Evolutionary conservation across 2,888 invertebrate species (phyloP), one percentile per base, ranked within the genome.

Genomic region (Trichogramma dendrolimi): DNA sequence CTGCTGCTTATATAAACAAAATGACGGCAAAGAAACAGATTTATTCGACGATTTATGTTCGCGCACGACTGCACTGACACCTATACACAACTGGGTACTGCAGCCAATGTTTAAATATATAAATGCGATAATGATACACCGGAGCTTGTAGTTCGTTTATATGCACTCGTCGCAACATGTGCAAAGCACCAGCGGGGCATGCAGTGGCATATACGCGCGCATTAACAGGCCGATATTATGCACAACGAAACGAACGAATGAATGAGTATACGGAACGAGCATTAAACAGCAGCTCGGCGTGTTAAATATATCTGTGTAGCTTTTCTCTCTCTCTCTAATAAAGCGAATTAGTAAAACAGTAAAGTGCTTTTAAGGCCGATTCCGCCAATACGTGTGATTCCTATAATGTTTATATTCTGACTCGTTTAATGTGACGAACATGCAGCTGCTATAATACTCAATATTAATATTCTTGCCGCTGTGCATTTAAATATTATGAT

Each of bases 351-450:
- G 73, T 70, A 66, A 69, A 75, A 76, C 77, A 77, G 71, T 75
- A 72, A 76, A 77, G 73, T 75, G 77, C 77, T 77, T 77, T 77
- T 75, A 77, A 75, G 75, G 27, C 27, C 27, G 27, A 27, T 27
- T 27, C 27, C 3, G 3, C 27, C 27, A 27, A 27, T 27, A 27
- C 27, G 27, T 27, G 1, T 27, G 27, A 27, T 2, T 27, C 27
- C 27, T 27, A 27, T 27, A 27, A 27, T 68, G 68, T 72, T 74
- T 75, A 71, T 70, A 70, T 70, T 68, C 68, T 71, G 73, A 72
- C 71, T 72, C 67, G 68, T 68, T 73, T 76, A 74, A 76, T 75
- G 75, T 75, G 75, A 75, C 75, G 74, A 76, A 73, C 73, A 72
- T 27, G 27, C 70, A 66, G 67, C 66, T 27, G 27, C 27, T 27